Base-by-base conservation (phyloP, 2,888 invertebrate species). In the Himalopsyche tibetana region DNA sequence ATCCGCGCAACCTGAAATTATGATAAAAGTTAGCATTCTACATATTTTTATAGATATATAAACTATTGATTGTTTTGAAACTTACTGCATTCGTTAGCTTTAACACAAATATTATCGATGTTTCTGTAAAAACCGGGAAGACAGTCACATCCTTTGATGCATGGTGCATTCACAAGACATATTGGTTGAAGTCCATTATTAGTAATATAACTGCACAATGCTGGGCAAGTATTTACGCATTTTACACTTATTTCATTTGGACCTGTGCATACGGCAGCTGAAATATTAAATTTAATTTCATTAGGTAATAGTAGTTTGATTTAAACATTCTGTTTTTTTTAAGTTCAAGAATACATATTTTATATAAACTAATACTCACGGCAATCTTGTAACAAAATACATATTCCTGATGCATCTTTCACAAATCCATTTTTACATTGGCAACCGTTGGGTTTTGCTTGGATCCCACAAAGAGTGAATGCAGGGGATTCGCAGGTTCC, bases 341-440 rank as follows among this genome's bases (percentile, higher is more conserved):
- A 42, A 6, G 3, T 8, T 6, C 5, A 5, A 42, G 8, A 8
- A 11, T 45, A 9, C 11, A 45, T 45, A 9, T 45, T 9, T 6
- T 40, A 6, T 0, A 40, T 6, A 40, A 45, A 45, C 15, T 51
- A 15, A 51, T 51, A 85, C 86, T 56, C 81, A 86, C 86, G 86
- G 81, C 86, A 86, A 17, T 55, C 17, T 38, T 40, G n/a, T 36
- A 83, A 15, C 12, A 45, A 28, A 6, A 86, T 80, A 45, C 86
- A 86, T 12, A 36, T 79, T 55, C 80, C 86, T 17, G 79, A 42
- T 6, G 19, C 45, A 19, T 84, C 63, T 19, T 74, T 55, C 40
- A 86, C 84, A 38, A 56, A 86, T 40, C 84, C 86, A 19, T n/a
- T 79, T 42, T 82, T 86, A 55, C 86, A 86, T 17, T 80, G 82